Evolutionary conservation across 2,113 vertebrate species (phyloP).

Genomic region (Cyphomyrus plagiostoma): DNA sequence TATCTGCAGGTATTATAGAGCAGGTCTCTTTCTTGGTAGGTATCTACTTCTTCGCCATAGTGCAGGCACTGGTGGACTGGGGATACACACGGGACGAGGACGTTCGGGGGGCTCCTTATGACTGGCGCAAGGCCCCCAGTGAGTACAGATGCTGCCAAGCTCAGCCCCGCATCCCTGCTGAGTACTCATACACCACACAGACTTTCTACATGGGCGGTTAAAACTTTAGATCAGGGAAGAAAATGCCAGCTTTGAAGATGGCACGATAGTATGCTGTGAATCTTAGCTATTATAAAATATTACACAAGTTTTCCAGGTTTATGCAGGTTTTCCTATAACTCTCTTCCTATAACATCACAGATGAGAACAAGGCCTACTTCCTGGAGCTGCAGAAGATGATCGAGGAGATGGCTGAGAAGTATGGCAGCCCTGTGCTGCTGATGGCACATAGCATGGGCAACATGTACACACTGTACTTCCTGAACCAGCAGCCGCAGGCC

Average conservation of each 20-base stretch:
- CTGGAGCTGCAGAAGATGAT: constrained; percentile 80
- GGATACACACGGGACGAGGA: constrained; percentile 83
- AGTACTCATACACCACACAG: not conserved
- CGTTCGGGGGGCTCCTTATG: constrained; percentile 87
- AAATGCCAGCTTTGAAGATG: not conserved
- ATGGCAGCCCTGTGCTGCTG: constrained; percentile 77
- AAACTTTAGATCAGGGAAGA: not conserved
- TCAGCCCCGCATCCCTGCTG: not conserved
- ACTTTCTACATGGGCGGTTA: not conserved
- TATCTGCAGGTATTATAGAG: constrained; percentile 41
- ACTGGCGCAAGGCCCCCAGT: constrained; percentile 97
- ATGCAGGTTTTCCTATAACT: not conserved
- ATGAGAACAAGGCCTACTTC: constrained; percentile 88
- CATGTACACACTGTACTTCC: constrained; percentile 92
- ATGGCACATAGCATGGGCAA: constrained; percentile 98
- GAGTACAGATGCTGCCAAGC: constrained; percentile 37
- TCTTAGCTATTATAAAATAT: not conserved
- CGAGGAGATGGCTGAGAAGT: constrained; percentile 78
- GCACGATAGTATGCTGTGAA: not conserved
- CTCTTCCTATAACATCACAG: constrained; percentile 47
- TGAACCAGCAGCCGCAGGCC: constrained; percentile 81
- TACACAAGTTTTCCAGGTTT: too few relatives aligned
- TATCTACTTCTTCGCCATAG: constrained; percentile 88
- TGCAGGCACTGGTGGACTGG: constrained; percentile 78
- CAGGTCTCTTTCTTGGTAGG: constrained; percentile 58